A percentile compares a stretch with the other conserved stretches of the same genome.
Evolutionary conservation across 2,113 vertebrate species (phyloP).

Genomic region (Lycaon pictus): DNA sequence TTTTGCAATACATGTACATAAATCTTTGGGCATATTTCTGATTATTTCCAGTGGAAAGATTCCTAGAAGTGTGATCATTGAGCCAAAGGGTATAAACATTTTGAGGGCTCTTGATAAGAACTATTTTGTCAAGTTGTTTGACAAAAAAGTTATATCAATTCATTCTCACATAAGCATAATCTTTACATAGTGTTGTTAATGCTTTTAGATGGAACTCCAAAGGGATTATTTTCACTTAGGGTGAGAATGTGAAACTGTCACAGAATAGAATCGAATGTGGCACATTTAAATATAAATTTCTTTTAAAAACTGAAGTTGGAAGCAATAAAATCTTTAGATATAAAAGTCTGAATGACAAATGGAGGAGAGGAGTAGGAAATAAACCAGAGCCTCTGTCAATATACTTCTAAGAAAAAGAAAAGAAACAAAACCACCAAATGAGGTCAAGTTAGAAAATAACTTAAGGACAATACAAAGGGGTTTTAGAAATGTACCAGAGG

Average conservation of each 20-base stretch:
- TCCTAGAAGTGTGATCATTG: constrained; percentile 30
- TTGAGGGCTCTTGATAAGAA: constrained; percentile 29
- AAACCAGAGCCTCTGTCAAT: constrained; percentile 18
- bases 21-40: constrained; percentile 23
- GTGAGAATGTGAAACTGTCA: constrained; percentile 32
- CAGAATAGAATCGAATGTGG: background rate
- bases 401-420: constrained; percentile 47
- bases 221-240: constrained; percentile 53
- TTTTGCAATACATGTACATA: background rate
- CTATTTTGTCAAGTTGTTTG: background rate
- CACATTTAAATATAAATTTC: constrained; percentile 19
- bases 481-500: background rate
- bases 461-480: background rate
- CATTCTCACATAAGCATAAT: background rate
- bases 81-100: constrained; percentile 30
- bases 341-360: constrained; percentile 32
- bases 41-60: constrained; percentile 27
- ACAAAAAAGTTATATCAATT: background rate
- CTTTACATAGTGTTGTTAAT: background rate
- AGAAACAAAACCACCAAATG: background rate
- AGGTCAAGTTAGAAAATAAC: constrained; percentile 14
- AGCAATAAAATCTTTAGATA: constrained; percentile 30
- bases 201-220: constrained; percentile 20
- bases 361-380: background rate
- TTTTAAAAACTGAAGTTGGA: constrained; percentile 54